Evolutionary conservation across 2,888 invertebrate genomes (phyloP), one percentile per base, ranked within the genome.

Genomic region (Lepas anatifera): DNA sequence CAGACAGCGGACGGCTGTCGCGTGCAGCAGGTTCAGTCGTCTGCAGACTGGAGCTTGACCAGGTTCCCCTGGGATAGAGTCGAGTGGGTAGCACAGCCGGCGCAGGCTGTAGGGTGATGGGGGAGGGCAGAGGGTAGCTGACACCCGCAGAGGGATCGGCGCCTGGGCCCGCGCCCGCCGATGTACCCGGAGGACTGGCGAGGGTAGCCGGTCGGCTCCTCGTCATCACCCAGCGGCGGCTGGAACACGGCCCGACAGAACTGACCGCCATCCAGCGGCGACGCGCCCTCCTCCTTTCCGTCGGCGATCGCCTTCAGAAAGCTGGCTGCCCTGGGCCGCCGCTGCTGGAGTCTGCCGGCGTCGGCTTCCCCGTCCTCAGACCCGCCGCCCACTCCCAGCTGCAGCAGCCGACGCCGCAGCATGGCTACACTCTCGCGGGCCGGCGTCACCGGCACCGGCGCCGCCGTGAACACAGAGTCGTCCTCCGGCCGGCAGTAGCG

Each of bases 281-380:
- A 25, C 37, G 37, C 39, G 0, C 2, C 3, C 27, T 41, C 39
- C 66, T 66, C 66, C 37, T 41, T 37, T 13, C 66, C 41, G 39
- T 66, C 39, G 25, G 66, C 66, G 39, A 66, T 66, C 25, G 66
- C 66, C 27, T 39, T 37, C 66, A 66, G 66, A 27, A 66, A 66
- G 39, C 66, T 66, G 66, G 66, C 37, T 25, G 66, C 66, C 25
- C 66, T 37, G 32, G 58, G 22, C 22, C 58, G 58, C 25, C 39
- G 66, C 39, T 2, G 39, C 25, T 25, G 39, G 39, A 39, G 25
- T n/a, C n/a, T n/a, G 39, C 7, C 37, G 39, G 11, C 37, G 3
- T 39, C 66, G 1, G 13, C 1, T 32, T 25, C 27, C 13, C 18
- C 29, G 25, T 37, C 39, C 35, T 22, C 63, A n/a, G 13, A 16